Base-by-base conservation (phyloP, 30 jellyfish, hydroid and myxozoan species). In the Morbakka virulenta region DNA sequence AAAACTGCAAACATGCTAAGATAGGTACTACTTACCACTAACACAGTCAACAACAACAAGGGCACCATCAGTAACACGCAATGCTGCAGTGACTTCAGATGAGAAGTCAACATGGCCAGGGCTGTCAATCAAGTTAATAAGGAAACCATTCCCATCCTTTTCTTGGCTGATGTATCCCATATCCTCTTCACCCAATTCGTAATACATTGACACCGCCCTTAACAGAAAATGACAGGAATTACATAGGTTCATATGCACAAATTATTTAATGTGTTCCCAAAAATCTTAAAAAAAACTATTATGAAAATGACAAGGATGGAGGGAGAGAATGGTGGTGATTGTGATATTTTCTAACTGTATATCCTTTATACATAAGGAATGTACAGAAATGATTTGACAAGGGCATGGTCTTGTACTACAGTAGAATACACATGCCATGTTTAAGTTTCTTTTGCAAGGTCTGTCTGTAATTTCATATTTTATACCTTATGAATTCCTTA, bases 21-120 rank as follows among this genome's bases (percentile, higher is more conserved):
- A n/a, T n/a, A n/a, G n/a, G n/a, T n/a, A n/a, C n/a, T n/a, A 79
- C 97, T 25, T 84, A 93, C 99, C 99, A 70, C 98, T 88, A 80
- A 95, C 95, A 85, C 99, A 95, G 79, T 95, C 99, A 1, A 95
- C 99, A 35, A 95, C 99, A 79, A 95, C 99, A 62, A 95, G 96
- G n/a, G 99, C 99, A 35, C 99, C 99, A 81, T 95, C 99, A 3
- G 99, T 95, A 63, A 95, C 99, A 69, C 99, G 97, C 21, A 95
- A 94, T 49, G 99, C 99, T 31, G 99, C 99, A 26, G 99, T 95
- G 0, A 95, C 99, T 77, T 95, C 99, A 22, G 99, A 95, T 31
- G 99, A 95, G 79, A 95, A 95, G 67, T 95, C 99, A 76, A 95
- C 99, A 77, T 95, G 99, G 64, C 99, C 99, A 0, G 99, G 99